Base-by-base conservation (phyloP, 30 jellyfish, hydroid and myxozoan genomes). In the Chrysaora quinquecirrha region DNA sequence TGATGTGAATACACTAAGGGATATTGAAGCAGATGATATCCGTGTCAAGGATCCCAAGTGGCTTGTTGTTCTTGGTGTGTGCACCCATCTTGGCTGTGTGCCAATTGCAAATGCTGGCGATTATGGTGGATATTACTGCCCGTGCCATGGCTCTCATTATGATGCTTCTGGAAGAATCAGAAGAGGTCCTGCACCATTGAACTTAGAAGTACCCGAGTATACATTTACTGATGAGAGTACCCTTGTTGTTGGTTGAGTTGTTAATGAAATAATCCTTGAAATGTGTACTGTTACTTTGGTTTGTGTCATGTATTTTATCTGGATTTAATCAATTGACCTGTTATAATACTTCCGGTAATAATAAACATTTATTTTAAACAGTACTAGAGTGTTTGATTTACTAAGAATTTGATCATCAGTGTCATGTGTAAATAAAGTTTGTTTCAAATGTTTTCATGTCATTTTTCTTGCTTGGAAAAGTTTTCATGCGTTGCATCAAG, bases 101-200 rank as follows among this genome's bases (percentile, higher is more conserved):
- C 99, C 99, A 18, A 89, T 85, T 60, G 97, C 97, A 3, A 79
- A 88, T 73, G 91, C 96, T 24, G 99, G 99, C 14, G 99, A 95
- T 67, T 95, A 82, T 63, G 97, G 97, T 50, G 99, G 99, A 30
- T 95, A 88, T 71, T 95, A 82, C 43, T 95, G 99, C 63, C 97
- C 99, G 18, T 95, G 99, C 66, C 99, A 95, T 64, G 99, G 99
- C 72, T 95, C 99, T 14, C 99, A 95, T 89, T 95, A 88, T 68
- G 99, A 95, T 75, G 97, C 97, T 1, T 88, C 97, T 9, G 99
- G 99, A 6, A 82, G 99, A 28, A 95, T 95, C 48, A 54, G 99
- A 28, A 85, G 86, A 84, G 99, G 99, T 27, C 99, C 99, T 14
- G 97, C 99, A 21, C 99, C 99, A 20, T 68, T 89, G 87, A 95